A percentile compares a stretch with the other conserved stretches of the same genome.
Evolutionary conservation across 2,888 invertebrate species (phyloP).

Genomic region (Athalia cordata): DNA sequence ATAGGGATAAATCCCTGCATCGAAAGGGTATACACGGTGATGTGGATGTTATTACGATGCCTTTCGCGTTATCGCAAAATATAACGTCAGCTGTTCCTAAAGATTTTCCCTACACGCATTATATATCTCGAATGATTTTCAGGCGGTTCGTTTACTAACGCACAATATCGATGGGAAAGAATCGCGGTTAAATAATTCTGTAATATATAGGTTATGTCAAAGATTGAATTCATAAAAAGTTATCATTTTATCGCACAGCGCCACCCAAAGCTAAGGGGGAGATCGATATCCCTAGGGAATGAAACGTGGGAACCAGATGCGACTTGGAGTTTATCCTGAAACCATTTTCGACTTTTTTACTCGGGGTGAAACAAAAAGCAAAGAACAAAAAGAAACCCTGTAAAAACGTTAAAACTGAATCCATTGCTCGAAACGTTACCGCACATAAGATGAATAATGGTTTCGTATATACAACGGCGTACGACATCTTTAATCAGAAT

Average conservation of each 20-base stretch:
- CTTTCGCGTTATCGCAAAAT: neutral
- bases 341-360: neutral
- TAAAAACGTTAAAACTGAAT: slow-evolving; percentile 24
- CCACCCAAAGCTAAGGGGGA: neutral
- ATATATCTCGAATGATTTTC: neutral
- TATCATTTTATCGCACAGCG: slow-evolving; percentile 18
- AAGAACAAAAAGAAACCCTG: neutral
- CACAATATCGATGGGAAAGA: neutral
- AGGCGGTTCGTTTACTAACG: neutral
- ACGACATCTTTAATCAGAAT: too few relatives aligned
- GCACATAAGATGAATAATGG: too few relatives aligned
- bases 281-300: slow-evolving; percentile 28
- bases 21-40: neutral
- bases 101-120: neutral
- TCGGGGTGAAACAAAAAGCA: too few relatives aligned
- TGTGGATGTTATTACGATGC: neutral
- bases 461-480: too few relatives aligned
- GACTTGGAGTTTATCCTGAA: slow-evolving; percentile 19
- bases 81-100: slow-evolving; percentile 1
- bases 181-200: neutral
- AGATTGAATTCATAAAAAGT: slow-evolving; percentile 29
- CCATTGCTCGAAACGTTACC: neutral
- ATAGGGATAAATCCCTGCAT: neutral
- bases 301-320: slow-evolving; percentile 26
- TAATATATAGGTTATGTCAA: neutral